These are phyloP conservation scores for Drosophila azteca DNA, from an alignment of 1,140 invertebrate genomes.

Conservation along the genomic window DNA sequence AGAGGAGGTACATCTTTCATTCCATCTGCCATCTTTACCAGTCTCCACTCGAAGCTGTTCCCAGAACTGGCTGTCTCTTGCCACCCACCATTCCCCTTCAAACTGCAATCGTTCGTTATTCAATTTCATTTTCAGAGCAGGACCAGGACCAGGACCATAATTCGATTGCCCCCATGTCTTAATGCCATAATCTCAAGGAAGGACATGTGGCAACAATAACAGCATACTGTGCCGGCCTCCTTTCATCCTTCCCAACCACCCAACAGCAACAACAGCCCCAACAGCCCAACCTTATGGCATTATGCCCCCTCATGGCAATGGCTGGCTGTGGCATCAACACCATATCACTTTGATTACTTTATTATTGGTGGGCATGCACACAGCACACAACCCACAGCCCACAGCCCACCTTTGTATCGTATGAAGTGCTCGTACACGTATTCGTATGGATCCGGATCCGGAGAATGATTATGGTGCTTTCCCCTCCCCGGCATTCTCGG, in stretches of 20 bases:
- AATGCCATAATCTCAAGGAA: slow-evolving; percentile 67
- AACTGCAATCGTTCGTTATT: slow-evolving; percentile 16
- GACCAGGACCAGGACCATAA: slow-evolving; percentile 36
- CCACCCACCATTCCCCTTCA: background rate
- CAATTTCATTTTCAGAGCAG: slow-evolving; percentile 33
- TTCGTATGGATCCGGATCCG: too few species aligned
- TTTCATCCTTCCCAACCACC: slow-evolving; percentile 3
- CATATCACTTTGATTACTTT: slow-evolving; percentile 81
- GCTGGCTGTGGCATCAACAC: slow-evolving; percentile 60
- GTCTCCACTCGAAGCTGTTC: too few species aligned
- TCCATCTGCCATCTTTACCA: too few species aligned
- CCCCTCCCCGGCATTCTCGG: slow-evolving; percentile 1
- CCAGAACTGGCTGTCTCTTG: slow-evolving; percentile 3
- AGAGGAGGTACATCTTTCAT: too few species aligned
- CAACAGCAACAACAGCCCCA: too few species aligned
- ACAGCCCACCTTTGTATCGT: slow-evolving; percentile 26
- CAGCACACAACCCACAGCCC: background rate
- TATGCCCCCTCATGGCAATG: background rate
- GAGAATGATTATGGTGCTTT: slow-evolving; percentile 47
- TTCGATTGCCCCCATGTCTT: slow-evolving; percentile 70
- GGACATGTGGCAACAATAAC: slow-evolving; percentile 59
- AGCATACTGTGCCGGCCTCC: slow-evolving; percentile 22
- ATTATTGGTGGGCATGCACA: slow-evolving; percentile 68
- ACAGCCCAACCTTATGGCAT: background rate
- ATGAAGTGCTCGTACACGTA: too few species aligned